phyloP scores from a whole-genome alignment of 2,797 vertebrate species.

The Rhinoraja longicauda region DNA sequence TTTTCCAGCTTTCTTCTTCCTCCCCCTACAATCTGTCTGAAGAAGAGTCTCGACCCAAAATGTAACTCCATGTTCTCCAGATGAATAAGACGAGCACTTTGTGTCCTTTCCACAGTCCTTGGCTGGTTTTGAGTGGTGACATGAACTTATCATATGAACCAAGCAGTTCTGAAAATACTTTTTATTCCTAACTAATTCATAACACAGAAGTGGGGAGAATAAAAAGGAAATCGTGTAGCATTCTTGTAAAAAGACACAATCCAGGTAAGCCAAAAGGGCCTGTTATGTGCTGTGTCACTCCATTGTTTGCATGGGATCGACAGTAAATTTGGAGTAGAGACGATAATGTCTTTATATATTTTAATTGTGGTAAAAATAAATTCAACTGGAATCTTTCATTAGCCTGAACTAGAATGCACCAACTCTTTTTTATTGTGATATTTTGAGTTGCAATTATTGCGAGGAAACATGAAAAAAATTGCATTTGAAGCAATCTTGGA shows the following conservation, averaged over 20 bases:
- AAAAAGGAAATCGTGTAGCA: no score
- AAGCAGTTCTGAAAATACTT: not conserved
- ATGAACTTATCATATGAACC: not conserved
- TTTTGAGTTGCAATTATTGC: not conserved
- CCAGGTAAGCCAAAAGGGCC: no score
- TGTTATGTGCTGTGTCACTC: no score
- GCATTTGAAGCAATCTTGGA: not conserved
- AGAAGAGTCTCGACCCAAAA: no score
- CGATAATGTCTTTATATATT: not conserved
- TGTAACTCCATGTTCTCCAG: no score
- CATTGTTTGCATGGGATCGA: not conserved
- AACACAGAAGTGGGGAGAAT: not conserved
- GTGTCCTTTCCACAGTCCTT: not conserved
- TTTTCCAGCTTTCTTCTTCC: no score
- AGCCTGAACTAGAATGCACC: not conserved
- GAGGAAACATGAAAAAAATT: not conserved
- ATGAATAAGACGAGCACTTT: no score
- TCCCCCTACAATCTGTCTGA: no score
- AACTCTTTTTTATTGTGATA: not conserved
- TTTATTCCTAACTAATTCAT: not conserved
- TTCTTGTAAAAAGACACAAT: no score
- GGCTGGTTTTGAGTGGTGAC: not conserved
- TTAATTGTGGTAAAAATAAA: not conserved
- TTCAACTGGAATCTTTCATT: not conserved
- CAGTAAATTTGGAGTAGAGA: not conserved